Evolutionary conservation across 1,140 invertebrate species (phyloP).

Genomic region (Lasaia peninsularis): DNA sequence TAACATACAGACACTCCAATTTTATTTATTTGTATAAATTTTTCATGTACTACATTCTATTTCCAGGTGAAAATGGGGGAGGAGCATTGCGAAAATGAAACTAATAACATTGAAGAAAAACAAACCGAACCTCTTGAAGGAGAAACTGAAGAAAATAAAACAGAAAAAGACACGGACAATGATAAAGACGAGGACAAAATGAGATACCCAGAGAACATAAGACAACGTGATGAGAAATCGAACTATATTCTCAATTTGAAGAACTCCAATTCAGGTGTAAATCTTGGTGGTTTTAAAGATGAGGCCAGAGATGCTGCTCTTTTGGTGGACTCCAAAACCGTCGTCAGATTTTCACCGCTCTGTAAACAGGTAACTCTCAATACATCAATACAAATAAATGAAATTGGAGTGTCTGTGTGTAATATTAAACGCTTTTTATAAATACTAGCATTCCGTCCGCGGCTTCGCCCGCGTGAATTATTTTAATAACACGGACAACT

Average conservation of each 20-base stretch:
- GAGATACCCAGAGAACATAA: slow-evolving; percentile 28
- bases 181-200: slow-evolving; percentile 23
- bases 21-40: too few species aligned
- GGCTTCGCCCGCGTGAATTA: too few species aligned
- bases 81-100: slow-evolving; percentile 26
- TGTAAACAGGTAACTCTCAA: slow-evolving; percentile 62
- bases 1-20: too few species aligned
- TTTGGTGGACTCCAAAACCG: slow-evolving; percentile 51
- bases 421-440: too few species aligned
- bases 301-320: slow-evolving; percentile 41
- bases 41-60: neutral
- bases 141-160: neutral
- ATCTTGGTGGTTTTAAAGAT: slow-evolving; percentile 23
- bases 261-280: slow-evolving; percentile 39
- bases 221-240: slow-evolving; percentile 36
- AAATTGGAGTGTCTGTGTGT: too few species aligned
- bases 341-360: slow-evolving; percentile 54
- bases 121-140: slow-evolving; percentile 6
- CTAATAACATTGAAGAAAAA: slow-evolving; percentile 24
- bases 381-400: too few species aligned
- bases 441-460: too few species aligned
- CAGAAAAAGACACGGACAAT: slow-evolving; percentile 15
- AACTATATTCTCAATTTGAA: slow-evolving; percentile 56
- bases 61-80: slow-evolving; percentile 33
- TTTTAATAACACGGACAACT: too few species aligned